Evolutionary conservation across 1,140 invertebrate species (phyloP).

Genomic region (Dreissena polymorpha): DNA sequence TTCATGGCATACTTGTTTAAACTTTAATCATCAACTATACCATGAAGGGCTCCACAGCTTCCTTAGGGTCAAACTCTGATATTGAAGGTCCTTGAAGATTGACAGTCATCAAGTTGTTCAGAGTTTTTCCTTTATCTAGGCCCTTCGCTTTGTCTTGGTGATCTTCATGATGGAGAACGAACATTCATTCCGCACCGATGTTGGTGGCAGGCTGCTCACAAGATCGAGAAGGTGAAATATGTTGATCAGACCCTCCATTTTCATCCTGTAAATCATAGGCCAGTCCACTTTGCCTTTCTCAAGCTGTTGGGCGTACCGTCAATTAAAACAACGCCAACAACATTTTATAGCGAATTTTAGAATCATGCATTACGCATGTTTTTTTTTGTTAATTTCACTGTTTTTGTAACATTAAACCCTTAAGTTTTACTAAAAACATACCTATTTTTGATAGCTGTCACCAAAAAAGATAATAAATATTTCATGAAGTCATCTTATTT

Average conservation of each 20-base stretch:
- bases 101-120: slow-evolving; percentile 31
- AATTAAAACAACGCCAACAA: slow-evolving; percentile 15
- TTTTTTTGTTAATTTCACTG: background rate
- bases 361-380: background rate
- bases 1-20: no score
- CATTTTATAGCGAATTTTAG: background rate
- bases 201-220: slow-evolving; percentile 14
- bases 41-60: slow-evolving; percentile 22
- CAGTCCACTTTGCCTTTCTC: slow-evolving; percentile 7
- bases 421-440: slow-evolving; percentile 6
- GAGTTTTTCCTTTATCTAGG: background rate
- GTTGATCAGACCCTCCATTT: slow-evolving; percentile 12
- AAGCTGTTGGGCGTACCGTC: slow-evolving; percentile 26
- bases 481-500: background rate
- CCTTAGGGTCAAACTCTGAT: slow-evolving; percentile 3
- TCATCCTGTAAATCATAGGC: slow-evolving; percentile 5
- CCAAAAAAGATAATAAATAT: slow-evolving; percentile 14
- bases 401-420: background rate
- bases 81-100: background rate
- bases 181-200: slow-evolving; percentile 29
- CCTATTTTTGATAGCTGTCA: background rate
- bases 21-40: background rate
- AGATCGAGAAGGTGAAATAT: slow-evolving; percentile 14
- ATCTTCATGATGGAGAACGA: slow-evolving; percentile 37
- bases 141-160: slow-evolving; percentile 13